A percentile compares a stretch with the other conserved stretches of the same genome.
Evolutionary conservation across 2,797 vertebrate genomes (phyloP).

Genomic region (Chaetophractus vellerosus): DNA sequence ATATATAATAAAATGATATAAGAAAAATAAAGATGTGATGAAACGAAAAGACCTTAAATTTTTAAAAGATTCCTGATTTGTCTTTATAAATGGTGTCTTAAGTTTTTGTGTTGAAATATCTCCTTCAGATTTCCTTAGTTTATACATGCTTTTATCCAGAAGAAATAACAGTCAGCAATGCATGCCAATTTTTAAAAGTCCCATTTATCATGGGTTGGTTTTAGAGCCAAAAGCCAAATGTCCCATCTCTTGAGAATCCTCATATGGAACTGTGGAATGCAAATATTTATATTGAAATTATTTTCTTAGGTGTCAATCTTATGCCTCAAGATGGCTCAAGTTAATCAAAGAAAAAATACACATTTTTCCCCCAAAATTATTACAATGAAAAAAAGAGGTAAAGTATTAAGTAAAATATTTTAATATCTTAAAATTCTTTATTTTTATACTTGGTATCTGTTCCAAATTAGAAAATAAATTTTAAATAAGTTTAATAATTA

Average conservation of each 20-base stretch:
- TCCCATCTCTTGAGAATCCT: neutral
- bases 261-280: constrained; percentile 68
- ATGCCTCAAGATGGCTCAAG: constrained; percentile 58
- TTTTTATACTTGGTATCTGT: neutral
- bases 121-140: constrained; percentile 43
- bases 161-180: constrained; percentile 62
- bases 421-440: neutral
- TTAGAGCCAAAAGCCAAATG: constrained; percentile 80
- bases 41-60: neutral
- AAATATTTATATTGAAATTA: constrained; percentile 83
- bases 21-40: neutral
- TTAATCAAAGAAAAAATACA: constrained; percentile 63
- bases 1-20: neutral
- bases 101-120: constrained; percentile 53
- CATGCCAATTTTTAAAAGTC: constrained; percentile 57
- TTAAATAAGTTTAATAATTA: constrained; percentile 10
- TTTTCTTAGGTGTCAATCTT: constrained; percentile 74
- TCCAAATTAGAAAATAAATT: constrained; percentile 32
- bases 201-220: constrained; percentile 43
- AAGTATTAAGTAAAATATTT: constrained; percentile 63
- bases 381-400: constrained; percentile 14
- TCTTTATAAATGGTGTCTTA: constrained; percentile 62
- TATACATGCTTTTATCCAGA: constrained; percentile 35
- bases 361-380: constrained; percentile 52
- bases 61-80: neutral